Base-by-base conservation (phyloP, 2,888 invertebrate species). In the Conus canariensis region DNA sequence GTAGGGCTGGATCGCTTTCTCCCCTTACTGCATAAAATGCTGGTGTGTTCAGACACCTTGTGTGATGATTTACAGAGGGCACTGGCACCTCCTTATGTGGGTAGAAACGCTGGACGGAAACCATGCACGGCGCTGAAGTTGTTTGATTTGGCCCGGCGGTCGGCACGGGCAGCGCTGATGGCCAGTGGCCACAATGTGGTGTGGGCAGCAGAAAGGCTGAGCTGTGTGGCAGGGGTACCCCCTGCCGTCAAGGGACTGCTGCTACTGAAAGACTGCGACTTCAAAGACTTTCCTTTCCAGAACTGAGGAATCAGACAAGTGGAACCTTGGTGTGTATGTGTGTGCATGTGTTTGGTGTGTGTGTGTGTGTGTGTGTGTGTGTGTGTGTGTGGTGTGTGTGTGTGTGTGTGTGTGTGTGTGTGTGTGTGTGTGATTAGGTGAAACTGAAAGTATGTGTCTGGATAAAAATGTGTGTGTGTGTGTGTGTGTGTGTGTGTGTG, bases 211-310 rank as follows among this genome's bases (percentile, higher is more conserved):
- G 85, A 90, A 30, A 87, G 90, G 86, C 85, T 91, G 30, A 60
- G 85, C 4, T 30, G 45, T 30, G 19, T 16, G 58, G 10, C 59
- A 12, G 16, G 58, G 14, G 87, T 90, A n/a, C 90, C 91, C 12
- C 91, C 91, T 0, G 91, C 90, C 0, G 77, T 91, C 0, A 90
- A 90, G n/a, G 90, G 90, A 6, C 30, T 91, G 58, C 83, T 91
- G 58, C 25, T 90, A 67, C 59, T 91, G 45, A 88, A 90, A 58
- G 91, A 91, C 30, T 87, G 88, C 25, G 91, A 91, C 60, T 3
- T 8, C 74, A 87, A 87, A 25, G 74, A 87, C 9, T 70, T 87
- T 56, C 56, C 74, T 10, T 45, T 45, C 45, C 45, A 45, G 45
- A 45, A 45, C 45, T 45, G 45, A 45, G 45, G 45, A 64, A 64